Evolutionary conservation across 1,140 invertebrate species (phyloP), one percentile per base, ranked within the genome.

Genomic region (Piezodorus guildinii): DNA sequence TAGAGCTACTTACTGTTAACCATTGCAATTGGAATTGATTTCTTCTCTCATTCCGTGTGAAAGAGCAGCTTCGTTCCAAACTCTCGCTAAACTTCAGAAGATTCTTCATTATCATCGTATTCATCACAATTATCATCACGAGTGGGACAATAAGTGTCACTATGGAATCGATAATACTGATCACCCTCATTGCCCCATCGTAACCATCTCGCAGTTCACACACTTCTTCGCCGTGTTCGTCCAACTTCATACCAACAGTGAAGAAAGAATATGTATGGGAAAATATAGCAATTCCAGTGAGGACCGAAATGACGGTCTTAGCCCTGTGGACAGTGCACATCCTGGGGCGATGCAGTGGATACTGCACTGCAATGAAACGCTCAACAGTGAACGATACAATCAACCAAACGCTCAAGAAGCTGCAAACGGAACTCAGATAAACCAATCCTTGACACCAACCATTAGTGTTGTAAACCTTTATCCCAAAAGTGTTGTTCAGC

Each of bases 381-480:
- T 94, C 91, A 0, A 90, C 80, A 0, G 90, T 93, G 72, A 94
- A 92, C 2, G 87, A 86, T 4, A 93, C 87, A 1, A 89, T 86
- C 59, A 90, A 79, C 88, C 88, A 92, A 0, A 88, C 84, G 66
- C 86, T 90, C 17, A 87, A 76, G 69, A 86, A 87, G 69, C 84
- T 82, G 62, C 83, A 83, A 30, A 88, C 79, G 46, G 80, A 78
- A 51, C 76, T 78, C 0, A 79, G 68, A 69, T 83, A 84, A 3
- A 80, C 79, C 10, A 82, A 71, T 1, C 73, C 72, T 65, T 83
- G 79, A 68, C 83, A 84, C 74, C 79, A 80, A 8, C 80, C 77
- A 2, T 77, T 72, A 43, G 74, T 74, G 68, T 81, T 80, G 59
- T 81, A 78, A 0, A 78, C 65, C 14, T 73, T 68, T 68, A 78